Evolutionary conservation across 2,888 invertebrate genomes (phyloP).

Genomic region (Morpho deidamia): DNA sequence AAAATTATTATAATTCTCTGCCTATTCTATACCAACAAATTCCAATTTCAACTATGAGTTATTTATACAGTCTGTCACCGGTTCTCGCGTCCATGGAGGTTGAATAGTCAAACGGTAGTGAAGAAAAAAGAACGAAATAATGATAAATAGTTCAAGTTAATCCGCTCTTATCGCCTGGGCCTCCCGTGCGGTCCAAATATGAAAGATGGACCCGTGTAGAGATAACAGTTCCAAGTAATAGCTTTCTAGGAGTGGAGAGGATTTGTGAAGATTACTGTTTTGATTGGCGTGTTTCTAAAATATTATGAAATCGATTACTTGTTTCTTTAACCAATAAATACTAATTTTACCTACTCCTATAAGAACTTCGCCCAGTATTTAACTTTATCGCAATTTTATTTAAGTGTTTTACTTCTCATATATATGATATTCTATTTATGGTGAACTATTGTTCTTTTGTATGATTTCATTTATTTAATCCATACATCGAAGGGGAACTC

Average conservation of each 20-base stretch:
- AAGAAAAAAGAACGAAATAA: slow-evolving; percentile 63
- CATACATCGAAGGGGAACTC: too few relatives aligned
- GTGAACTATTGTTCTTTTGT: too few relatives aligned
- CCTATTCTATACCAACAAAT: background rate
- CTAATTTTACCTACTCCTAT: background rate
- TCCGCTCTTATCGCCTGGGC: slow-evolving; percentile 68
- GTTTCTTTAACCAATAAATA: slow-evolving; percentile 5
- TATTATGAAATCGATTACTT: slow-evolving; percentile 8
- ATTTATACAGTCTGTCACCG: slow-evolving; percentile 19
- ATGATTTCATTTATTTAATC: too few relatives aligned
- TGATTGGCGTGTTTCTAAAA: slow-evolving; percentile 27
- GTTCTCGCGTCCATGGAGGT: slow-evolving; percentile 16
- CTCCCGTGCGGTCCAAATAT: slow-evolving; percentile 75
- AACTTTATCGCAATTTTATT: too few relatives aligned
- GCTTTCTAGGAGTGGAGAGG: slow-evolving; percentile 48
- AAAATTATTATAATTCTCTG: background rate
- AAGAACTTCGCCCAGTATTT: background rate
- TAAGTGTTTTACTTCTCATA: too few relatives aligned
- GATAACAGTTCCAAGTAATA: slow-evolving; percentile 71
- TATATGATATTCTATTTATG: too few relatives aligned
- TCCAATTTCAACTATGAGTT: slow-evolving; percentile 13
- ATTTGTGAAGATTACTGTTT: slow-evolving; percentile 27
- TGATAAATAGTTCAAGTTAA: slow-evolving; percentile 76
- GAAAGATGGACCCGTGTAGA: slow-evolving; percentile 63
- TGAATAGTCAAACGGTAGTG: slow-evolving; percentile 55